Evolutionary conservation across 2,888 invertebrate genomes (phyloP), one percentile per base, ranked within the genome.

Genomic region (Catonia carolina): DNA sequence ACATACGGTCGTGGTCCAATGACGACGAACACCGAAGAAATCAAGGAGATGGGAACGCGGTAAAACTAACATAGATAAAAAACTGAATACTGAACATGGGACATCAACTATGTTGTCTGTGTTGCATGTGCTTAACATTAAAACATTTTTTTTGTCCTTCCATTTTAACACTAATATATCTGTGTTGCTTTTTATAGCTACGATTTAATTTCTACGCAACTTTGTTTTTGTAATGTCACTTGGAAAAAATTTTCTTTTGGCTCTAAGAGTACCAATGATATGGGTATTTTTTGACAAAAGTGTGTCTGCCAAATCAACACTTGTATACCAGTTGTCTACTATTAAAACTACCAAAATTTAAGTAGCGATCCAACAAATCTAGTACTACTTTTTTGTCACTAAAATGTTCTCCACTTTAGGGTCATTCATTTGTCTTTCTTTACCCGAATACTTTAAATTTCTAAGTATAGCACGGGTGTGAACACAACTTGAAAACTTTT

Each of bases 271-370:
- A 17, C 37, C 37, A 37, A 37, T 37, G 17, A 37, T 37, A 17
- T 37, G 37, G n/a, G n/a, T 37, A 37, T 10, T 17, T 37, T 17
- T 37, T 37, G 37, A 37, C 4, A 37, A 15, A 17, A 37, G 37
- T 6, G 37, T 6, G 17, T 37, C 14, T 6, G 37, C 37, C 5
- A 37, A 17, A 37, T 37, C 37, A 15, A 37, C 17, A 17, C 37
- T 37, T 37, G 37, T 37, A 17, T 37, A 37, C 37, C 37, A 37
- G 37, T 37, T 37, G 8, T 37, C 37, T 37, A 37, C 37, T 6
- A 37, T 8, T 17, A 37, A 37, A 37, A 37, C 37, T 37, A 37
- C 37, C 3, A 37, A 37, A 37, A 17, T 8, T 17, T 8, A 37
- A 37, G 17, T 37, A 37, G 14, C 8, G 14, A 6, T 37, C 37